Conservation (phyloP, 2,113 vertebrate genomes). For the Riparia riparia region DNA sequence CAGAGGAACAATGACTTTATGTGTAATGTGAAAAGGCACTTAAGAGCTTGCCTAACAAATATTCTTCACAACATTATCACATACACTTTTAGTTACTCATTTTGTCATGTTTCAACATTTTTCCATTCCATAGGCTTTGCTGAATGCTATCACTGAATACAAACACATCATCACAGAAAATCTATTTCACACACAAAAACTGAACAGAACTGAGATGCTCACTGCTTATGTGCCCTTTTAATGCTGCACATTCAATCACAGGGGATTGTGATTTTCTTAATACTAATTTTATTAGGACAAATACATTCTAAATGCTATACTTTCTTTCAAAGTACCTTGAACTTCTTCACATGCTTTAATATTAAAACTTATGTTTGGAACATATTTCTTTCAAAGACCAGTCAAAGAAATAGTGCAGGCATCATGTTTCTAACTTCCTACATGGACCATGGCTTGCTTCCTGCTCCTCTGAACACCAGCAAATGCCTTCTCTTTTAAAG, state of each 20-base stretch:
- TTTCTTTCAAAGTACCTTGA: background rate
- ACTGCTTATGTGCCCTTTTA: background rate
- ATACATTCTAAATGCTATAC: background rate
- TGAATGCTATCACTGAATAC: background rate
- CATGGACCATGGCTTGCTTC: rapidly evolving
- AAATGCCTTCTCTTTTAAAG: background rate
- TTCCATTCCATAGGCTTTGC: background rate
- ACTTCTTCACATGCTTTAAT: background rate
- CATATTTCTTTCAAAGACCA: background rate
- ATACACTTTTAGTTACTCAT: background rate
- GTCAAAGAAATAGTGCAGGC: background rate
- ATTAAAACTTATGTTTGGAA: background rate
- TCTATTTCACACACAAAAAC: background rate
- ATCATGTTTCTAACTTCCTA: background rate
- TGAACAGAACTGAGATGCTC: background rate
- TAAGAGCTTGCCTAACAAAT: background rate
- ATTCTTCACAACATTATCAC: background rate
- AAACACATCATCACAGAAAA: background rate
- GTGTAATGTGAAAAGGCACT: background rate
- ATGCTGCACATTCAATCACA: background rate
- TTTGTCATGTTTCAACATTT: background rate
- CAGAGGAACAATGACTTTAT: background rate
- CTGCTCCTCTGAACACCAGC: background rate
- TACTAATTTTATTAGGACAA: background rate
- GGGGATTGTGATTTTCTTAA: too few relatives aligned